phyloP scores from a whole-genome alignment of 2,888 invertebrate genomes.

The Mythimna ferrago region DNA sequence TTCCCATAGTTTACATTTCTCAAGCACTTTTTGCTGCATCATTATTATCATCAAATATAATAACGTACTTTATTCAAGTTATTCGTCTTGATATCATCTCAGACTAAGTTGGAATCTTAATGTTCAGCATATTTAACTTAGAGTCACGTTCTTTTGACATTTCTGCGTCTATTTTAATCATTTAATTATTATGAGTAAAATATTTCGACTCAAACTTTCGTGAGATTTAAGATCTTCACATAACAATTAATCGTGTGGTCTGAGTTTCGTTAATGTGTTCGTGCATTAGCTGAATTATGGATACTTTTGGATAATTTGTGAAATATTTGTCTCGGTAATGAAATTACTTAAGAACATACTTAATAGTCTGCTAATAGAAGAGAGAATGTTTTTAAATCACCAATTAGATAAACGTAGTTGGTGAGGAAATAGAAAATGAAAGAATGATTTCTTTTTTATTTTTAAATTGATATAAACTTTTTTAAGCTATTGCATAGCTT shows the following conservation, averaged over 20 bases:
- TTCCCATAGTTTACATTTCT: conserved; percentile 43
- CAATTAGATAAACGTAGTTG: too few species aligned
- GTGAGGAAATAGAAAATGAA: too few species aligned
- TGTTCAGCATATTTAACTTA: conserved; percentile 61
- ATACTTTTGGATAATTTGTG: conserved; percentile 4
- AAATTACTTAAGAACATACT: conserved; percentile 2
- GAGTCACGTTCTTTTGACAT: conserved; percentile 63
- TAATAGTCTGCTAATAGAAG: too few species aligned
- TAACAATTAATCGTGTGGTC: conserved; percentile 33
- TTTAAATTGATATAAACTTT: too few species aligned
- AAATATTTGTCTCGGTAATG: neutral
- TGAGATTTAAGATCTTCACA: conserved; percentile 52
- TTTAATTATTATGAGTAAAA: conserved; percentile 46
- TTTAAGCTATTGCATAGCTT: too few species aligned
- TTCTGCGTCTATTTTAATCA: conserved; percentile 55
- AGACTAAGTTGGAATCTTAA: conserved; percentile 65
- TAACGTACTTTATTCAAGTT: conserved; percentile 59
- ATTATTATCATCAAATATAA: conserved; percentile 58
- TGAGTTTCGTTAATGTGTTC: conserved; percentile 27
- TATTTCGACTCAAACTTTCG: conserved; percentile 44
- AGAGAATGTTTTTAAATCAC: too few species aligned
- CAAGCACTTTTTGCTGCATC: conserved; percentile 50
- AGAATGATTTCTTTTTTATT: too few species aligned
- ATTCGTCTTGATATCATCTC: conserved; percentile 65
- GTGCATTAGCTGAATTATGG: conserved; percentile 43